Base-by-base conservation (phyloP, 2,888 invertebrate species). In the Phasia obesa region DNA sequence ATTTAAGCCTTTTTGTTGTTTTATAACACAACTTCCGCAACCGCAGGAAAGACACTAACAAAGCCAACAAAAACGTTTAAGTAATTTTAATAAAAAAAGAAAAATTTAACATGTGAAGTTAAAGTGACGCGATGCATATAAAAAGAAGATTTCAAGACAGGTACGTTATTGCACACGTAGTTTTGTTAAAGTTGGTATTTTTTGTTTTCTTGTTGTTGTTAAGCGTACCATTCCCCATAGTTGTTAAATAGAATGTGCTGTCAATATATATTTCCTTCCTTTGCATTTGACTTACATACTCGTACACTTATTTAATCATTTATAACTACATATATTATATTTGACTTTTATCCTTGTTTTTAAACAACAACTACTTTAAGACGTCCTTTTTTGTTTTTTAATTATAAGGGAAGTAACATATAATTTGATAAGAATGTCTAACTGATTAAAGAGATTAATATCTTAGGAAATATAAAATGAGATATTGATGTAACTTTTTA, bases 1-100 rank as follows among this genome's bases (percentile, higher is more conserved):
- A 78, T 84, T 85, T 87, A 86, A 86, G 87, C 87, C 87, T 86
- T 88, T 89, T 87, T 87, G 85, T 87, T 88, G 87, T 88, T 88
- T 87, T 88, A 88, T 89, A 86, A 87, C 89, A 84, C 84, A 86
- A 86, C 87, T 88, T 88, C 87, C 88, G 83, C 71, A 83, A 83
- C 79, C 83, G 79, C 83, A 83, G 76, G 79, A 42, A 42, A 42
- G 38, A 42, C 38, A 42, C 4, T 35, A 35, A 35, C 35, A 35
- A 35, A 35, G 5, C 23, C 67, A 44, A 57, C 53, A 42, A 51
- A 73, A 73, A 73, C 65, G 35, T 25, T 79, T 79, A 67, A 79
- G 53, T 60, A 44, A 59, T 79, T 62, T 62, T 44, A 31, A 11
- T 0, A 25, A 47, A 51, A 25, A 25, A 31, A 55, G n/a, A 64